A percentile compares a stretch with the other conserved stretches of the same genome.
Evolutionary conservation across 35 echinoderm and acorn worm genomes (phyloP).

Genomic region (Apostichopus japonicus): DNA sequence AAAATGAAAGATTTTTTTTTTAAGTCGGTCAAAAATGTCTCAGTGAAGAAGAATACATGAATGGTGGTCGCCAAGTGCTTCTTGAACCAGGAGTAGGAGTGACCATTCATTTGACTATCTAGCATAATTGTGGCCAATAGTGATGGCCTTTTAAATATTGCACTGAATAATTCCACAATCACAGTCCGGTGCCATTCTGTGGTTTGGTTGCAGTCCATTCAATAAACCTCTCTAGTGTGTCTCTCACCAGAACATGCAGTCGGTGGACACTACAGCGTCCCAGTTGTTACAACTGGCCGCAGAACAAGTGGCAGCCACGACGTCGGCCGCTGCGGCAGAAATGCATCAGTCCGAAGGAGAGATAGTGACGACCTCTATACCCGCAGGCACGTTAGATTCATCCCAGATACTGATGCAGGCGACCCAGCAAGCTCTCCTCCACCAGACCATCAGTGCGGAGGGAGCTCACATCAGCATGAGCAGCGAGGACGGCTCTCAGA

Average conservation of each 20-base stretch:
- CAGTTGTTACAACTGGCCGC: constrained; percentile 71
- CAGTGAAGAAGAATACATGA: too few species aligned
- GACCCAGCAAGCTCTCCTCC: constrained; percentile 43
- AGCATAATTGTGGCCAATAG: too few species aligned
- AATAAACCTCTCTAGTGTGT: too few species aligned
- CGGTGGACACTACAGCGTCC: constrained; percentile 59
- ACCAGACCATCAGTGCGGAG: constrained; percentile 53
- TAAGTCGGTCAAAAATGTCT: too few species aligned
- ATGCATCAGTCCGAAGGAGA: neutral
- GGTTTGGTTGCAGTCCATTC: too few species aligned
- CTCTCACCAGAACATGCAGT: constrained; percentile 58
- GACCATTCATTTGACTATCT: too few species aligned
- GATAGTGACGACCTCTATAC: constrained; percentile 40
- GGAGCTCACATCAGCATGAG: constrained; percentile 20
- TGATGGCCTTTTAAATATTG: too few species aligned
- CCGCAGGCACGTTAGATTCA: constrained; percentile 8
- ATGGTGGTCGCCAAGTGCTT: too few species aligned
- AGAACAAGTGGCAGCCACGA: constrained; percentile 58
- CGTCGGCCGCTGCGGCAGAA: neutral
- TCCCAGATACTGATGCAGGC: constrained; percentile 79
- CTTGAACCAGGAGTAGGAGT: too few species aligned
- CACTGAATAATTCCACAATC: too few species aligned
- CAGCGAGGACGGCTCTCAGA: constrained; percentile 45
- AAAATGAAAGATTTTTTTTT: too few species aligned
- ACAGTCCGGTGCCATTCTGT: too few species aligned